Evolutionary conservation across 2,113 vertebrate genomes (phyloP).

Genomic region (Oophaga pumilio): DNA sequence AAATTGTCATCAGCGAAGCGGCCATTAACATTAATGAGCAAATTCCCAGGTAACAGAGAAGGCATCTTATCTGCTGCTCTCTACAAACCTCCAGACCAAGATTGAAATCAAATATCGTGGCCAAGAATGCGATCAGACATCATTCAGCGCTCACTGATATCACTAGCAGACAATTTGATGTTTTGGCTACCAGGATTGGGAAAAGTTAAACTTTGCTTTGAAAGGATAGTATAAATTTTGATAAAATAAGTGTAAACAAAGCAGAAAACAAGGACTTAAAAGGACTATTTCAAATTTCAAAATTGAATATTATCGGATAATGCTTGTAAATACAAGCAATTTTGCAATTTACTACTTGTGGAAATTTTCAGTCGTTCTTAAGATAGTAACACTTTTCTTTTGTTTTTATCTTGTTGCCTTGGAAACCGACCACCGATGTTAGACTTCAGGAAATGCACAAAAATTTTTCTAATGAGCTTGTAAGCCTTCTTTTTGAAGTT

Average conservation of each 20-base stretch:
- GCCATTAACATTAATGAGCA: slow-evolving; percentile 51
- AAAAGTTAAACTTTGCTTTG: background rate
- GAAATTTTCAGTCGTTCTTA: too few relatives aligned
- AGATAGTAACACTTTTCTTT: too few relatives aligned
- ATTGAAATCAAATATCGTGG: slow-evolving; percentile 39
- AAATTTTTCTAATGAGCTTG: too few relatives aligned
- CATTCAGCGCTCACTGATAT: slow-evolving; percentile 27
- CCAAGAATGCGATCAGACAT: slow-evolving; percentile 40
- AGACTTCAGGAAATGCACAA: too few relatives aligned
- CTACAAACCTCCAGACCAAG: slow-evolving; percentile 39
- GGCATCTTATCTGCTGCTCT: slow-evolving; percentile 40
- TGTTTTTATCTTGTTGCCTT: too few relatives aligned
- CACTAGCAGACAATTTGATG: slow-evolving; percentile 22
- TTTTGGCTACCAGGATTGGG: background rate
- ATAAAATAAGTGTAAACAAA: background rate
- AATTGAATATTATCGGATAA: too few relatives aligned
- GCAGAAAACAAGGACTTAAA: background rate
- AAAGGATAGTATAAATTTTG: background rate
- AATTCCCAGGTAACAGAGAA: slow-evolving; percentile 50
- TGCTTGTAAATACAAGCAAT: too few relatives aligned
- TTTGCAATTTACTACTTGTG: too few relatives aligned
- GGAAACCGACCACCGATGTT: too few relatives aligned
- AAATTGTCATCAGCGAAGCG: slow-evolving; percentile 26
- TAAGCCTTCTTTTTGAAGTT: too few relatives aligned
- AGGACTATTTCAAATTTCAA: too few relatives aligned